Base-by-base conservation (phyloP, 2,888 invertebrate genomes). In the Himalopsyche japonica region DNA sequence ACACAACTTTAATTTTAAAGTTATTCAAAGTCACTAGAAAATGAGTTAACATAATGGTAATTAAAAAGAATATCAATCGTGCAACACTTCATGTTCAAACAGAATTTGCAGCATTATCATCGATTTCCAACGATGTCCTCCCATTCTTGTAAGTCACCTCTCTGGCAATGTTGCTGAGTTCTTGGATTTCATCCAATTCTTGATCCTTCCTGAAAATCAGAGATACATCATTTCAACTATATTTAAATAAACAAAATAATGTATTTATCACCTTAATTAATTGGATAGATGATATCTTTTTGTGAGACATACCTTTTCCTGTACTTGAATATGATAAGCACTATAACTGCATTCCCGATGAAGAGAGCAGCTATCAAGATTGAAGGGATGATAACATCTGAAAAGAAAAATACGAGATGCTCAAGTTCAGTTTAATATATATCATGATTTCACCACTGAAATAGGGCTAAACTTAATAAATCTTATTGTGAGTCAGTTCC, bases 321-420 rank as follows among this genome's bases (percentile, higher is more conserved):
- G 88, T 95, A 95, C 89, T 93, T 94, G 91, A 95, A 94, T 89
- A 96, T 96, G 88, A 95, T 93, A 89, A 95, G 94, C 81, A 96
- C 93, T 89, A 96, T 94, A 89, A 95, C 93, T 82, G 94, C 95
- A 89, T 96, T 96, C 86, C 95, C 93, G 87, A 95, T 92, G 90
- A 96, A 95, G 81, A 96, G 92, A 87, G 94, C 93, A 87, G 94
- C 93, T 90, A 96, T 95, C 88, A 96, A 92, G 84, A 95, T 90
- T 88, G 94, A 93, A 89, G 96, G 96, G 88, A 95, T 93, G 88
- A 96, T 92, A 88, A 96, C 93, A 90, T 95, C 96, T 95, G 92
- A 87, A 90, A 93, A n/a, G 88, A 85, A 87, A 88, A 87, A 82
- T 64, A 84, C 84, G 85, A 85, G 6, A 18, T 81, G 10, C 5